Percentiles rank a stretch among this genome's conserved stretches.
Conservation (phyloP, 2,888 invertebrate species). For the Eubasilissa splendida region DNA sequence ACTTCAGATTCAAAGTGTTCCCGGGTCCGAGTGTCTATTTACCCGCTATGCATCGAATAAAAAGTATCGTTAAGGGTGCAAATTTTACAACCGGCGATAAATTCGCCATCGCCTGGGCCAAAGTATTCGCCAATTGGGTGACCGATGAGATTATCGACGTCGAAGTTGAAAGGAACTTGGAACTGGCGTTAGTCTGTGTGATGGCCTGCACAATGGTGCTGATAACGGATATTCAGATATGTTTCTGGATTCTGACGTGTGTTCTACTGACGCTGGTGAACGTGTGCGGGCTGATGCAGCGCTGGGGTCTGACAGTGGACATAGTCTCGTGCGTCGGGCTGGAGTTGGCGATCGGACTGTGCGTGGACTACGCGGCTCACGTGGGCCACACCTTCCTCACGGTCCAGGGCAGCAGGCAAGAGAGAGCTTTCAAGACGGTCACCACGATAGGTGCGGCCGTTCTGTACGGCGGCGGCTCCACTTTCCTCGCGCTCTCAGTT, state of each 20-base stretch:
- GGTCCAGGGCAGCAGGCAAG: slow-evolving; percentile 70
- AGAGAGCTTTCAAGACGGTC: slow-evolving; percentile 77
- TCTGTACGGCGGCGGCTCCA: slow-evolving; percentile 84
- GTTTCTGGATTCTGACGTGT: slow-evolving; percentile 84
- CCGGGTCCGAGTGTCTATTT: slow-evolving; percentile 78
- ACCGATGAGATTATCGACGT: slow-evolving; percentile 84
- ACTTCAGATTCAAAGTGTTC: slow-evolving; percentile 77
- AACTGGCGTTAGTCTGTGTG: slow-evolving; percentile 83
- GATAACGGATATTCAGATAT: slow-evolving; percentile 83
- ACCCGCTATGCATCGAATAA: slow-evolving; percentile 81
- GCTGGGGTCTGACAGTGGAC: slow-evolving; percentile 88
- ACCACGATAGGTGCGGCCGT: slow-evolving; percentile 84
- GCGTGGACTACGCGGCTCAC: slow-evolving; percentile 89
- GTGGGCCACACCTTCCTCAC: slow-evolving; percentile 87
- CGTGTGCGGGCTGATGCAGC: slow-evolving; percentile 84
- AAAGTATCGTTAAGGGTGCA: slow-evolving; percentile 71
- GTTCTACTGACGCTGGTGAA: slow-evolving; percentile 82
- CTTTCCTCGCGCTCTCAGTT: slow-evolving; percentile 81
- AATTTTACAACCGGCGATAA: slow-evolving; percentile 76
- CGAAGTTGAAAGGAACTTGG: slow-evolving; percentile 84
- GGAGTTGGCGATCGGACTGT: slow-evolving; percentile 85
- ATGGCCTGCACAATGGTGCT: slow-evolving; percentile 84
- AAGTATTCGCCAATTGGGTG: slow-evolving; percentile 82
- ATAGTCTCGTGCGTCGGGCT: slow-evolving; percentile 86
- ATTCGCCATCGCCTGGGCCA: slow-evolving; percentile 80